Evolutionary conservation across 2,797 vertebrate genomes (phyloP).

Genomic region (Dendrocincla tyrannina): DNA sequence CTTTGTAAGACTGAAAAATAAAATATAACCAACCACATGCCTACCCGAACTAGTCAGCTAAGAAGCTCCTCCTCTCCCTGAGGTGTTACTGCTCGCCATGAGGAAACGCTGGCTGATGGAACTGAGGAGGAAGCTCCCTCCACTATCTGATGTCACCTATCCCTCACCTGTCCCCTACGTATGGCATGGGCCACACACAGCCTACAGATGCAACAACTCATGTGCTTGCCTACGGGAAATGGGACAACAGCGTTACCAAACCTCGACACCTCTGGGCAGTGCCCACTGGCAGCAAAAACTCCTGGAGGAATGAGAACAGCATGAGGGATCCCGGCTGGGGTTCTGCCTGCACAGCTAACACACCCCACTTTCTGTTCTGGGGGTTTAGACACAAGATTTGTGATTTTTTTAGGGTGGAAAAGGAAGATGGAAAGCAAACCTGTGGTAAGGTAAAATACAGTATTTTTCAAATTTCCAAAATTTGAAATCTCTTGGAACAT

Average conservation of each 20-base stretch:
- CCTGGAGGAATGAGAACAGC: fast-evolving
- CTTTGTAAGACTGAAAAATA: neutral
- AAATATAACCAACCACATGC: neutral
- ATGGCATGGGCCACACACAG: fast-evolving
- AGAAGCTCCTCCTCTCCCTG: neutral
- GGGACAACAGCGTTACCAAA: fast-evolving
- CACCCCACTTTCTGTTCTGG: neutral
- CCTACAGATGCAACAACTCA: fast-evolving
- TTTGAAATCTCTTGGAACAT: neutral
- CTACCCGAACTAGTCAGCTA: neutral
- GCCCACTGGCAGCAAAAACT: neutral
- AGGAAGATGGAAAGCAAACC: neutral
- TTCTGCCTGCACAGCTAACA: neutral
- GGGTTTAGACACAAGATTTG: neutral
- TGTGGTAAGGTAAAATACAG: fast-evolving
- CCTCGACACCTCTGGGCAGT: fast-evolving
- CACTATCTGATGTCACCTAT: fast-evolving
- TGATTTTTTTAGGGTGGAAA: neutral
- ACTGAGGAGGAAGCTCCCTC: fast-evolving
- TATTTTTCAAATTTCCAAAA: neutral
- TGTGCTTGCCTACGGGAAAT: fast-evolving
- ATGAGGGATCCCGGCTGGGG: neutral
- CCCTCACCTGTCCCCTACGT: fast-evolving
- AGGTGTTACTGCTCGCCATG: fast-evolving
- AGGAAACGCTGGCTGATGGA: fast-evolving